These are phyloP conservation scores for Stichodactyla mertensii DNA, from an alignment of 64 coral and sea anemone genomes.

Conservation along the genomic window DNA sequence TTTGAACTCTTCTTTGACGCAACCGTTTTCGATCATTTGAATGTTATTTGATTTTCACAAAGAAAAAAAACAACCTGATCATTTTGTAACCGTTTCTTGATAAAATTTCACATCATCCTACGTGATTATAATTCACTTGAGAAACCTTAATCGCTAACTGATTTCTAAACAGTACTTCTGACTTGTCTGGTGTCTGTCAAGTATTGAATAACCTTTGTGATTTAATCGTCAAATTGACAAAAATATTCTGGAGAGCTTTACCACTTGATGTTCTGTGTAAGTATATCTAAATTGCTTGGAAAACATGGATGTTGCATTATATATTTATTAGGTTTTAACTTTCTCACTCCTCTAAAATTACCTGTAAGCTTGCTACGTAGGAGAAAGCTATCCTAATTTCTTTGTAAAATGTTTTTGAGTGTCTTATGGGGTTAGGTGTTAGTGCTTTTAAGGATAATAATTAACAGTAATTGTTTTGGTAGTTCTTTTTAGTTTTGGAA, in stretches of 20 bases:
- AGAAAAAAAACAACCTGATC: not conserved
- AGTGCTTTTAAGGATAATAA: not conserved
- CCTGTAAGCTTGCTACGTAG: not conserved
- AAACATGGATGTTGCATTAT: no score
- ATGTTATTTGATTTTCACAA: not conserved
- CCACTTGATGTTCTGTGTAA: constrained; percentile 1
- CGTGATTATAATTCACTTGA: not conserved
- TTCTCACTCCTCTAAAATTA: not conserved
- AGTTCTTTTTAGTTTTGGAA: not conserved
- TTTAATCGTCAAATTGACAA: not conserved
- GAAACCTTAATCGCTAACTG: constrained; percentile 5
- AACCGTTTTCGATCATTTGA: not conserved
- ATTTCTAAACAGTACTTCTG: not conserved
- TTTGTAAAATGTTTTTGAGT: not conserved
- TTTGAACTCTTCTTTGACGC: not conserved
- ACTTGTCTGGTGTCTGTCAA: not conserved
- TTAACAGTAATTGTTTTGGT: not conserved
- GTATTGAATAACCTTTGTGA: not conserved
- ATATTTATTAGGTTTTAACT: not conserved
- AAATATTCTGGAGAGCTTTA: not conserved
- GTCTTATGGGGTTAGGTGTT: not conserved
- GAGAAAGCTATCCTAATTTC: not conserved
- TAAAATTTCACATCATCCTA: not conserved
- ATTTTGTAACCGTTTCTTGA: not conserved
- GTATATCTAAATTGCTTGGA: not conserved